Conservation (phyloP, 2,113 vertebrate genomes). For the Oxyruncus cristatus region DNA sequence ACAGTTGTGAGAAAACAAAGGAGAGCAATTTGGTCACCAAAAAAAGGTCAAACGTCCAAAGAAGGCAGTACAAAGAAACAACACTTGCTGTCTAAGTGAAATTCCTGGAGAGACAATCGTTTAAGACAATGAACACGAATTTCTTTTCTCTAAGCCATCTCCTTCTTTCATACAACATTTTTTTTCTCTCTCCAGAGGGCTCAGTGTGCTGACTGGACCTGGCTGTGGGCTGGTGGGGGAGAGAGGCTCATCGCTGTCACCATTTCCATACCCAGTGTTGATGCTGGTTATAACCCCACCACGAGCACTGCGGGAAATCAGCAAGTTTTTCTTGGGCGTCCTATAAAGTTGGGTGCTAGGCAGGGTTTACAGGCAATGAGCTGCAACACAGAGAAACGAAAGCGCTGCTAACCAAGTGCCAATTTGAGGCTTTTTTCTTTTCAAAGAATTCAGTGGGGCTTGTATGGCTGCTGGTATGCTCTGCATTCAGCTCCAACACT, state of each 20-base stretch:
- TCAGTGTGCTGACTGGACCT: rapidly evolving
- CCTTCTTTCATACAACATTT: not conserved
- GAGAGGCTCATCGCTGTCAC: not conserved
- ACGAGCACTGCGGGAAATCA: not conserved
- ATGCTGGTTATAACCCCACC: not conserved
- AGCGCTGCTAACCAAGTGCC: not conserved
- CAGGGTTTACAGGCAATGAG: not conserved
- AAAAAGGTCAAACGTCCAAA: not conserved
- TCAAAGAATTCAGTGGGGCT: not conserved
- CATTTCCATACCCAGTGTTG: not conserved
- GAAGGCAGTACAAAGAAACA: not conserved
- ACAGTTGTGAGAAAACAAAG: not conserved
- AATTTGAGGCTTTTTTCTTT: not conserved
- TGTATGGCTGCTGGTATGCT: not conserved
- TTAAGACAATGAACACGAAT: not conserved
- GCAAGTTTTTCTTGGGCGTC: not conserved
- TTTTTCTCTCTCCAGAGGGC: not conserved
- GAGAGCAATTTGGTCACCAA: not conserved
- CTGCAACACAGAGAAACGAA: not conserved
- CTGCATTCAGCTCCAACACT: not conserved
- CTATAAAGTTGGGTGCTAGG: too few relatives aligned
- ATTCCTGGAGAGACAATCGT: not conserved
- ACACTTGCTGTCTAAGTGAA: not conserved
- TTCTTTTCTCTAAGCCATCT: not conserved
- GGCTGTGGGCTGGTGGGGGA: not conserved